Base-by-base conservation (phyloP, 1,140 invertebrate genomes). In the Harpegnathos saltator region DNA sequence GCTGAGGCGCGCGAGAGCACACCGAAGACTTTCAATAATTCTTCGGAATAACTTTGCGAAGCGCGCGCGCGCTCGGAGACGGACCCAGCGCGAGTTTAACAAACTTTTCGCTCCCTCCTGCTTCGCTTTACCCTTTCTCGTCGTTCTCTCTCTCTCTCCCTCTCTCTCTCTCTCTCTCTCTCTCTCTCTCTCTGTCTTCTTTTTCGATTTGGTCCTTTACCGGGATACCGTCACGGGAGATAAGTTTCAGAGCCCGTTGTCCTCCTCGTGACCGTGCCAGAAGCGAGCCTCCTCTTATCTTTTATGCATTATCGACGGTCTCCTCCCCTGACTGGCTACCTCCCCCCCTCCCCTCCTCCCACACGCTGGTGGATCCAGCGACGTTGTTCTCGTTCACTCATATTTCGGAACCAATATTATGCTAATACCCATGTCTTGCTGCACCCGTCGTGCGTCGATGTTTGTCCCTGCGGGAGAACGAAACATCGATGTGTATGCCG, bases 381-480 rank as follows among this genome's bases (percentile, higher is more conserved):
- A 77, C 61, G 59, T 84, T 50, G 80, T 78, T 22, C 83, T 75
- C 59, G 83, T 85, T 85, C 84, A 84, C 87, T 85, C 83, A 91
- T 92, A 91, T 92, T 91, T 91, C 85, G 82, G 80, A 90, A 91
- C 91, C 90, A 91, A 92, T 92, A 92, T 91, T 90, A 92, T 92
- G 91, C 90, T 92, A 92, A 92, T 92, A 83, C 68, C 38, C 50
- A 26, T 50, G 74, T 56, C n/a, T n/a, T 65, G 33, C 26, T 71
- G 38, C 75, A 52, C 56, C 74, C 59, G 38, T 69, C 73, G 82
- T 44, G 71, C 80, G 22, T 11, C 81, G 71, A 75, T 56, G 81
- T 71, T 84, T 80, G 65, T 84, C 75, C 75, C 82, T 38, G 38
- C 59, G 68, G 72, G 73, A 63, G 52, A 52, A 78, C 52, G 86